Percentiles rank a stretch among this genome's conserved stretches.
phyloP scores from a whole-genome alignment of 2,888 invertebrate species.

The Girardia tigrina region DNA sequence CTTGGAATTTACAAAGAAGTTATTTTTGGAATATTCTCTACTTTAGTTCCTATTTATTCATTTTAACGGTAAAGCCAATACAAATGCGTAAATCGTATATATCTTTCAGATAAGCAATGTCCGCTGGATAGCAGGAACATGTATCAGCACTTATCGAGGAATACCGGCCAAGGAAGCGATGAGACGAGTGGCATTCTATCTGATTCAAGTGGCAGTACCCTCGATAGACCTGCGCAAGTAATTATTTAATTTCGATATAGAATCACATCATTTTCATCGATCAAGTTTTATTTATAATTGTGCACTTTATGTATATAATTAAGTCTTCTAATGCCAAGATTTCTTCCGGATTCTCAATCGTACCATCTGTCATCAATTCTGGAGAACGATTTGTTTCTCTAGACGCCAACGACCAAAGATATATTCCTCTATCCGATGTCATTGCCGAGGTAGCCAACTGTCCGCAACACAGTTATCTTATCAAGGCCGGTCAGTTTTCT shows the following conservation, averaged over 20 bases:
- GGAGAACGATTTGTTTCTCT: constrained; percentile 35
- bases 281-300: neutral
- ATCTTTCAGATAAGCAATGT: constrained; percentile 17
- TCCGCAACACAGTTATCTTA: constrained; percentile 32
- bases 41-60: no score
- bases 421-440: constrained; percentile 30
- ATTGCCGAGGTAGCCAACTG: constrained; percentile 31
- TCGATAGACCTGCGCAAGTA: constrained; percentile 29
- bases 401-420: constrained; percentile 36
- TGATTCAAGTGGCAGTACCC: constrained; percentile 31
- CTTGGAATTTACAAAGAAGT: no score
- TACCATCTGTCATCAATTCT: constrained; percentile 19
- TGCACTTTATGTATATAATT: constrained; percentile 3
- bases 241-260: neutral
- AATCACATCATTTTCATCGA: neutral
- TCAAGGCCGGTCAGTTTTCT: constrained; percentile 10
- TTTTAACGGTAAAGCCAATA: no score
- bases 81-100: no score
- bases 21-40: no score
- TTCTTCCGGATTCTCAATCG: constrained; percentile 24
- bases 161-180: constrained; percentile 33
- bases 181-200: constrained; percentile 34
- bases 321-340: constrained; percentile 24
- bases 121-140: neutral
- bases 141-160: neutral